A percentile compares a stretch with the other conserved stretches of the same genome.
phyloP scores from a whole-genome alignment of 2,797 vertebrate species.

The Gadopsis bispinosus region DNA sequence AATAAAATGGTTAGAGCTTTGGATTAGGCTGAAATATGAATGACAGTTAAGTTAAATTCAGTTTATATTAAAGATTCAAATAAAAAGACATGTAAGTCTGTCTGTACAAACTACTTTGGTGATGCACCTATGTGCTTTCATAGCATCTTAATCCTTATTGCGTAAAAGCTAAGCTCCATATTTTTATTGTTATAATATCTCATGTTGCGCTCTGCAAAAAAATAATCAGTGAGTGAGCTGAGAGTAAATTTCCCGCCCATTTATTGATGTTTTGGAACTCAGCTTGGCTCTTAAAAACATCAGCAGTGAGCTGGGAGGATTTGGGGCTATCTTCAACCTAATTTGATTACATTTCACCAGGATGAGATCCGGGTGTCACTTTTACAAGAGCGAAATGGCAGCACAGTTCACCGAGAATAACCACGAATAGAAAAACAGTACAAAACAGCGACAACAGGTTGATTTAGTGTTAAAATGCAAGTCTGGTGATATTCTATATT shows the following conservation, averaged over 20 bases:
- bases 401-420: not conserved
- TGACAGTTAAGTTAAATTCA: not conserved
- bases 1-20: not conserved
- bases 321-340: not conserved
- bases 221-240: not conserved
- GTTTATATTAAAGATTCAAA: not conserved
- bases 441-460: no score
- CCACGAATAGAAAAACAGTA: no score
- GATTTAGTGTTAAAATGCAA: no score
- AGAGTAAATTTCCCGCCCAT: not conserved
- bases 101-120: not conserved
- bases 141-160: not conserved
- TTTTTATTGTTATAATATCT: not conserved
- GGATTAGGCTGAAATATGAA: not conserved
- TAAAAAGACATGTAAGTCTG: not conserved
- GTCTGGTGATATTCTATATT: no score
- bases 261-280: not conserved
- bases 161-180: not conserved
- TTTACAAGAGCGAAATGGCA: not conserved
- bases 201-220: not conserved
- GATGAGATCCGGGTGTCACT: not conserved
- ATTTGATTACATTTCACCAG: not conserved
- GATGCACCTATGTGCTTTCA: not conserved
- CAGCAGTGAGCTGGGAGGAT: not conserved
- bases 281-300: not conserved